A percentile compares a stretch with the other conserved stretches of the same genome.
These are phyloP conservation scores for Odontocolon sp. DNA, from an alignment of 2,888 invertebrate genomes.

Conservation along the genomic window DNA sequence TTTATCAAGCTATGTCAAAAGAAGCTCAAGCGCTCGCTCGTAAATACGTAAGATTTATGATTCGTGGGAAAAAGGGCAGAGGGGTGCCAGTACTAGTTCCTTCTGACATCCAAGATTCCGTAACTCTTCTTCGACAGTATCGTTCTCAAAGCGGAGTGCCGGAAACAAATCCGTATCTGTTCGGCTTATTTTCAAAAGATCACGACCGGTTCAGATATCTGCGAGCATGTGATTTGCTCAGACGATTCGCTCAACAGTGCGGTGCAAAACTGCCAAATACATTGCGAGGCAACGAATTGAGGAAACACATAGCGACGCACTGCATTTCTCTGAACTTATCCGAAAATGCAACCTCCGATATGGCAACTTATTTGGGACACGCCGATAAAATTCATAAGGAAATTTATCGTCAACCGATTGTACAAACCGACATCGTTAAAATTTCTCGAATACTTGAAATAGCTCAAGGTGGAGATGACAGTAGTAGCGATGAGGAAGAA, in stretches of 20 bases:
- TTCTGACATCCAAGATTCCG: slow-evolving; percentile 38
- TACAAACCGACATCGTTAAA: slow-evolving; percentile 4
- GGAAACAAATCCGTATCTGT: slow-evolving; percentile 54
- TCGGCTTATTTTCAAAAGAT: slow-evolving; percentile 50
- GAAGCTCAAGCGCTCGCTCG: slow-evolving; percentile 53
- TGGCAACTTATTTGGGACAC: slow-evolving; percentile 59
- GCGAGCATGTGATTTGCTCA: slow-evolving; percentile 64
- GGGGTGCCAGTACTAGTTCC: slow-evolving; percentile 57
- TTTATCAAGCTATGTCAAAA: slow-evolving; percentile 37
- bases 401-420: slow-evolving; percentile 64
- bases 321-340: slow-evolving; percentile 52
- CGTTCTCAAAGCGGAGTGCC: slow-evolving; percentile 45
- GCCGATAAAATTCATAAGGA: slow-evolving; percentile 53
- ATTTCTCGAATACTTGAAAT: slow-evolving; percentile 1
- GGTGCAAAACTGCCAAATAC: slow-evolving; percentile 61
- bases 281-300: slow-evolving; percentile 57
- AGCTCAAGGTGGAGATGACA: not conserved
- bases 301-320: slow-evolving; percentile 61
- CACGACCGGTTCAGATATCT: slow-evolving; percentile 54
- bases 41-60: slow-evolving; percentile 59
- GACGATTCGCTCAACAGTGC: slow-evolving; percentile 63
- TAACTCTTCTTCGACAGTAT: slow-evolving; percentile 38
- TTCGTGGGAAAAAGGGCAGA: slow-evolving; percentile 55
- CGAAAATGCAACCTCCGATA: slow-evolving; percentile 17
- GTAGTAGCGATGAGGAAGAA: not conserved